These are phyloP conservation scores for Steatornis caripensis DNA, from an alignment of 2,113 vertebrate species.

Conservation along the genomic window DNA sequence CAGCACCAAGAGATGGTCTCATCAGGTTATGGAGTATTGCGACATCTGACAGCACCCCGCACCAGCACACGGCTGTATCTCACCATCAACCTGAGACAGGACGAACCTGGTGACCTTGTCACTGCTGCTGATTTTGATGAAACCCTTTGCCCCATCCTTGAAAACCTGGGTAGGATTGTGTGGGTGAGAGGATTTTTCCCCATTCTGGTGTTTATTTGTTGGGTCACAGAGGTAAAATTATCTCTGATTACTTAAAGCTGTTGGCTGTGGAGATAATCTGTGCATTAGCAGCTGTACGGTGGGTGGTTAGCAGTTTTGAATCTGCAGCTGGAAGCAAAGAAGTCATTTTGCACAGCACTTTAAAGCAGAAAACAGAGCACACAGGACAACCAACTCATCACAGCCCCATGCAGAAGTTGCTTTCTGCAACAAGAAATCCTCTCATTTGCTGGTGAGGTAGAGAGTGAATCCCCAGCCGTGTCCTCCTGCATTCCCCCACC, in stretches of 20 bases:
- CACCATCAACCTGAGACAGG: not conserved
- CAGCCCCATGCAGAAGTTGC: not conserved
- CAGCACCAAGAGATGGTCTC: not conserved
- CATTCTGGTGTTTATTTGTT: constrained; percentile 32
- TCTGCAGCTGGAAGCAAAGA: not conserved
- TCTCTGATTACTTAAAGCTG: constrained; percentile 60
- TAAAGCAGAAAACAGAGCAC: not conserved
- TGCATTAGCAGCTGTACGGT: constrained; percentile 27
- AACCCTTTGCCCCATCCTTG: not conserved
- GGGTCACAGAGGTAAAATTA: constrained; percentile 44
- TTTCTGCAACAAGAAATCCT: not conserved
- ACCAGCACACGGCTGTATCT: rapidly evolving
- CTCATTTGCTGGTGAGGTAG: rapidly evolving
- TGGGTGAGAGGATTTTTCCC: not conserved
- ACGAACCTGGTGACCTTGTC: not conserved
- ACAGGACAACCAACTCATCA: not conserved
- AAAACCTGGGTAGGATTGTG: not conserved
- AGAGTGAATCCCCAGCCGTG: not conserved
- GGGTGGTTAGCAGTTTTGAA: constrained; percentile 5
- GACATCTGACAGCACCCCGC: not conserved
- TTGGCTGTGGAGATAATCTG: constrained; percentile 43
- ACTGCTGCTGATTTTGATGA: not conserved
- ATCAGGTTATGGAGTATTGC: rapidly evolving
- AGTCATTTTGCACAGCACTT: not conserved
- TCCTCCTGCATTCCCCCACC: not conserved